phyloP scores from a whole-genome alignment of 2,797 vertebrate species.

The Neosilurus mollespiculum region DNA sequence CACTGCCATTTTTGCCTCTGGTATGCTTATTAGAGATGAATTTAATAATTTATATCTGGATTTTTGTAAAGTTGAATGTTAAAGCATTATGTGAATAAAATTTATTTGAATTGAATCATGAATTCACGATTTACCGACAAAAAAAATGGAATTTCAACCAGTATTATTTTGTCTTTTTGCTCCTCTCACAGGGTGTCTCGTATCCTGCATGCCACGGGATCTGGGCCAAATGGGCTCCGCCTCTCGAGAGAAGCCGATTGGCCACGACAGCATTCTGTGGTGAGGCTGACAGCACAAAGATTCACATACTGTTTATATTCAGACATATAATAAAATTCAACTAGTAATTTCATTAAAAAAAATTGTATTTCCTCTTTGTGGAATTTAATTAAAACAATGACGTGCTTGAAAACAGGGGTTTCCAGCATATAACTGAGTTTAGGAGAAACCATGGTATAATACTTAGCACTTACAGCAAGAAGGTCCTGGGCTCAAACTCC shows the following conservation, averaged over 20 bases:
- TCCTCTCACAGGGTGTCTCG: conserved; percentile 75
- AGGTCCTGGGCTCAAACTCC: no score
- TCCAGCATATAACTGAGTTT: not conserved
- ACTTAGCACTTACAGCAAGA: no score
- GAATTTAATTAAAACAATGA: not conserved
- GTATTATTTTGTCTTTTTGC: not conserved
- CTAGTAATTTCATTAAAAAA: not conserved
- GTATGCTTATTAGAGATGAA: not conserved
- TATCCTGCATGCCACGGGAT: conserved; percentile 86
- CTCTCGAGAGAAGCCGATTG: conserved; percentile 80
- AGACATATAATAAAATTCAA: no score
- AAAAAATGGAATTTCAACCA: not conserved
- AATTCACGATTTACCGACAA: not conserved
- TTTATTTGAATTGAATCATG: not conserved
- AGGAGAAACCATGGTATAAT: no score
- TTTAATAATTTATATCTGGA: not conserved
- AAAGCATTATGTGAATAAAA: not conserved
- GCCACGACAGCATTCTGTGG: conserved; percentile 85
- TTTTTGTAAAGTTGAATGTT: not conserved
- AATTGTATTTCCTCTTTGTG: not conserved
- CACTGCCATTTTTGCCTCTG: not conserved
- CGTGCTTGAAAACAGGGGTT: not conserved
- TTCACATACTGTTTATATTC: not conserved
- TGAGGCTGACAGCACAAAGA: conserved; percentile 54
- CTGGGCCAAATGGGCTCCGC: conserved; percentile 86